Conservation (phyloP, 2,113 vertebrate genomes). For the Geococcyx californianus region DNA sequence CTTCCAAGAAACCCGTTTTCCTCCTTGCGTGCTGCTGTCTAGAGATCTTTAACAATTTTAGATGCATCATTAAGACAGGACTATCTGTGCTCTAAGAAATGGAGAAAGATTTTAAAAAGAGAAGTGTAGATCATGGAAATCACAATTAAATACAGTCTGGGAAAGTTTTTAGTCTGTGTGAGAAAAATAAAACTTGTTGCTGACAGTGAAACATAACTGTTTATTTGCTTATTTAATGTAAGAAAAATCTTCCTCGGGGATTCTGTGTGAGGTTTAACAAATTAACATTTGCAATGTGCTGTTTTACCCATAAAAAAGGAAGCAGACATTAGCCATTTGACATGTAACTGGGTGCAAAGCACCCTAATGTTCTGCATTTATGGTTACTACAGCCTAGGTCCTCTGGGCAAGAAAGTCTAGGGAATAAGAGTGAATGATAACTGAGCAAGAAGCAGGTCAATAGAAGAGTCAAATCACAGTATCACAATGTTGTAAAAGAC, state of each 20-base stretch:
- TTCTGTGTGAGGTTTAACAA: neutral
- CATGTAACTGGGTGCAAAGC: neutral
- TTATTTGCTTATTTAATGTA: neutral
- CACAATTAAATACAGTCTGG: neutral
- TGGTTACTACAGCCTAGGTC: neutral
- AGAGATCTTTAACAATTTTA: neutral
- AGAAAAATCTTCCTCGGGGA: neutral
- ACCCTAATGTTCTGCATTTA: neutral
- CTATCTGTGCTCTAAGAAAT: neutral
- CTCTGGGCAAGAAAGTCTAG: neutral
- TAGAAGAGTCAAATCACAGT: neutral
- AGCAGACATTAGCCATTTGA: neutral
- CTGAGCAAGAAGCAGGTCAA: neutral
- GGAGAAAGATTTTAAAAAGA: neutral
- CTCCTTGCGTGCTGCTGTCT: neutral
- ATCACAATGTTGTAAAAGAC: no score
- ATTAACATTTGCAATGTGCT: neutral
- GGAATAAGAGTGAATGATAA: neutral
- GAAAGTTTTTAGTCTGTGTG: neutral
- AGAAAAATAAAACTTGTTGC: neutral
- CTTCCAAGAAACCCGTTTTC: neutral
- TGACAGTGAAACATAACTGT: neutral
- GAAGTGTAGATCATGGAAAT: neutral
- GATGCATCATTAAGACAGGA: neutral
- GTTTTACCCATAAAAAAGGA: neutral